Conservation (phyloP, 2,113 vertebrate species). For the Ranitomeya imitator region DNA sequence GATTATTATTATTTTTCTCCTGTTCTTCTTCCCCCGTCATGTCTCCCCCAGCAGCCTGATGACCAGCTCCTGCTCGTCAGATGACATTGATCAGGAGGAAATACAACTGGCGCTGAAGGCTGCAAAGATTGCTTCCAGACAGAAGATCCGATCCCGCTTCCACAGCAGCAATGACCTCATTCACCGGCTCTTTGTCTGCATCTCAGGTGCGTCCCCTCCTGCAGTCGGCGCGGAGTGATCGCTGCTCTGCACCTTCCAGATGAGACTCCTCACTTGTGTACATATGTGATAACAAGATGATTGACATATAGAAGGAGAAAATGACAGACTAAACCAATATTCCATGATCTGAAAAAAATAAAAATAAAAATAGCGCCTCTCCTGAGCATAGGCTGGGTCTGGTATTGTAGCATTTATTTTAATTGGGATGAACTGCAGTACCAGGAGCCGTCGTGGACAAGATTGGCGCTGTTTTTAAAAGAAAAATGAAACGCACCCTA, state of each 20-base stretch:
- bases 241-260: background rate
- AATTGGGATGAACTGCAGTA: too few species aligned
- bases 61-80: slow-evolving; percentile 78
- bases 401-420: too few species aligned
- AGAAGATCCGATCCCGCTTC: slow-evolving; percentile 93
- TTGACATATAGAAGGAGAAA: background rate
- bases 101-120: slow-evolving; percentile 78
- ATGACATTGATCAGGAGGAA: slow-evolving; percentile 78
- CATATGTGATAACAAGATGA: background rate
- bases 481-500: too few species aligned
- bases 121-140: slow-evolving; percentile 80
- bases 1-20: background rate
- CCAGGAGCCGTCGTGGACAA: too few species aligned
- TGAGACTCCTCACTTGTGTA: background rate
- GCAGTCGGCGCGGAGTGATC: background rate
- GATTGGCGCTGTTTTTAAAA: too few species aligned
- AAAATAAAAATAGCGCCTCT: too few species aligned
- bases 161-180: slow-evolving; percentile 95
- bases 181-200: slow-evolving; percentile 97
- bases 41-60: slow-evolving; percentile 71
- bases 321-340: too few species aligned
- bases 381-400: too few species aligned
- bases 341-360: too few species aligned
- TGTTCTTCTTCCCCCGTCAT: slow-evolving; percentile 6
- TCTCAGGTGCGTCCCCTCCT: slow-evolving; percentile 81